Conservation (phyloP, 2,888 invertebrate genomes). For the Siphlonurus alternatus region DNA sequence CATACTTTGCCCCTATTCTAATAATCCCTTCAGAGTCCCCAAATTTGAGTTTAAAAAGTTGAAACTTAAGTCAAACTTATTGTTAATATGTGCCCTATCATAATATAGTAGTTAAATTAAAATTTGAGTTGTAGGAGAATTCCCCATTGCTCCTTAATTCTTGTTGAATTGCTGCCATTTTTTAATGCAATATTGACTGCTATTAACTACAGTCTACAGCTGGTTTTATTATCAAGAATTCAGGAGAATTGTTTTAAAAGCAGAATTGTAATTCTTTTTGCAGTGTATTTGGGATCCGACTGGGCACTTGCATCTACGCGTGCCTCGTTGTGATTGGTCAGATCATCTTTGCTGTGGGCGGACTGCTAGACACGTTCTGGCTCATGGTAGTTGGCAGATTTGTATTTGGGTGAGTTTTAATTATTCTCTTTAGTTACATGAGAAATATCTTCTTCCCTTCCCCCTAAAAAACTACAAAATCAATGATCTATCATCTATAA, state of each 20-base stretch:
- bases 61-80: no score
- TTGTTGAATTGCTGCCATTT: background rate
- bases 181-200: slow-evolving; percentile 2
- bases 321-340: slow-evolving; percentile 75
- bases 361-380: slow-evolving; percentile 60
- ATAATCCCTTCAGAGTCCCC: no score
- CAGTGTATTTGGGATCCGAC: slow-evolving; percentile 81
- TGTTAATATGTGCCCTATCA: no score
- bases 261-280: slow-evolving; percentile 20
- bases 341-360: slow-evolving; percentile 72
- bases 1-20: no score
- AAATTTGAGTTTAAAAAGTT: no score
- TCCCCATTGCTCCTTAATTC: no score
- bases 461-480: background rate
- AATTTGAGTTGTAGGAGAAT: no score
- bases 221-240: slow-evolving; percentile 7
- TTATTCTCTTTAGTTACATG: background rate
- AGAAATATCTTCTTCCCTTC: background rate
- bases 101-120: no score
- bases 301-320: slow-evolving; percentile 86
- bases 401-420: slow-evolving; percentile 64
- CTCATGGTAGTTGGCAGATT: slow-evolving; percentile 86
- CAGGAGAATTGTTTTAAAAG: background rate
- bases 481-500: slow-evolving; percentile 1
- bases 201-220: no score